Evolutionary conservation across 2,888 invertebrate genomes (phyloP).

Genomic region (Sesia bembeciformis): DNA sequence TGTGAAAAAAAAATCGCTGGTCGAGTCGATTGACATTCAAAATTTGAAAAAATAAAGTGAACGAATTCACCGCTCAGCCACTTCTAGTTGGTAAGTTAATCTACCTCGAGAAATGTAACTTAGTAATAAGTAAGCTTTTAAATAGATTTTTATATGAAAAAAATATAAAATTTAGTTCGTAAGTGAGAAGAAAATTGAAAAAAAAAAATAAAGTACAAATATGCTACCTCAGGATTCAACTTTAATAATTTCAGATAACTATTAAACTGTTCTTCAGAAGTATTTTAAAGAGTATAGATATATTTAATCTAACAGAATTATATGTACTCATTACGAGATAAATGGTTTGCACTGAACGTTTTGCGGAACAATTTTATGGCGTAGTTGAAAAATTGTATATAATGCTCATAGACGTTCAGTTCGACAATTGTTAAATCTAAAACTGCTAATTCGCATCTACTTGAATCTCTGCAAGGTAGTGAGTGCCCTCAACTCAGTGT

Average conservation of each 20-base stretch:
- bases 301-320: slow-evolving; percentile 16
- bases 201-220: slow-evolving; percentile 68
- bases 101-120: slow-evolving; percentile 70
- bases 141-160: slow-evolving; percentile 71
- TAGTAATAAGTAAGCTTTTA: slow-evolving; percentile 63
- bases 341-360: slow-evolving; percentile 15
- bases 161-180: slow-evolving; percentile 52
- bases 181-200: slow-evolving; percentile 47
- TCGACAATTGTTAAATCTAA: neutral
- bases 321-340: slow-evolving; percentile 18
- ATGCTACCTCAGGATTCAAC: slow-evolving; percentile 74
- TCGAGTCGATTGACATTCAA: slow-evolving; percentile 5
- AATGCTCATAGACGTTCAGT: slow-evolving; percentile 11
- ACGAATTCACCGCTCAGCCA: slow-evolving; percentile 41
- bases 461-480: slow-evolving; percentile 72
- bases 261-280: slow-evolving; percentile 30
- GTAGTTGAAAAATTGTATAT: neutral
- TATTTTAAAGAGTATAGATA: slow-evolving; percentile 19
- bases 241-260: slow-evolving; percentile 34
- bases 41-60: slow-evolving; percentile 16
- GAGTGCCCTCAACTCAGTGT: slow-evolving; percentile 46
- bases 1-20: slow-evolving; percentile 7
- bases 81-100: slow-evolving; percentile 59
- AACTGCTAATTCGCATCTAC: slow-evolving; percentile 16
- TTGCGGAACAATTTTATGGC: slow-evolving; percentile 18